Conservation (phyloP, 2,888 invertebrate genomes). For the Suillia variegata region DNA sequence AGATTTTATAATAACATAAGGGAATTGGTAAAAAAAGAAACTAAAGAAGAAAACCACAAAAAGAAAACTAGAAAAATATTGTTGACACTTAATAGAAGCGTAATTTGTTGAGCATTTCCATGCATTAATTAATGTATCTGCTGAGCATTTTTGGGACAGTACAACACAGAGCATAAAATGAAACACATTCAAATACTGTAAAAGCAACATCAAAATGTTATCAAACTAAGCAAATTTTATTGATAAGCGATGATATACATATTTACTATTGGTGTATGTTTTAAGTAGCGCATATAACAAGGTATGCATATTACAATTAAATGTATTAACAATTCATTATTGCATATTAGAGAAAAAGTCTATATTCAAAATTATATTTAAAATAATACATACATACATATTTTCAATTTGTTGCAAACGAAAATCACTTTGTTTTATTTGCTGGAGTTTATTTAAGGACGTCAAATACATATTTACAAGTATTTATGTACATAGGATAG, state of each 20-base stretch:
- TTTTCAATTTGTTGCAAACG: background rate
- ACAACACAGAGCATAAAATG: background rate
- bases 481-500: no score
- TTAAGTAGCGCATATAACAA: slow-evolving; percentile 33
- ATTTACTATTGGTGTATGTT: slow-evolving; percentile 31
- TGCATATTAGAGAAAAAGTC: background rate
- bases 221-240: background rate
- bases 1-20: no score
- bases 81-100: no score
- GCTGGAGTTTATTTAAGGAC: no score
- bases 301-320: background rate
- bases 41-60: no score
- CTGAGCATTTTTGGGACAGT: background rate
- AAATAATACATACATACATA: background rate
- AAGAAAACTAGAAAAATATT: no score
- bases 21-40: no score
- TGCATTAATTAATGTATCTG: no score
- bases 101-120: no score
- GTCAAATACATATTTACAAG: no score
- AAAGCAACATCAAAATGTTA: background rate
- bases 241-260: slow-evolving; percentile 20
- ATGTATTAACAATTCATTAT: background rate
- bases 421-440: background rate
- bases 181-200: no score
- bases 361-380: slow-evolving; percentile 2